Conservation (phyloP, 2,113 vertebrate species). For the Eretmochelys imbricata region DNA sequence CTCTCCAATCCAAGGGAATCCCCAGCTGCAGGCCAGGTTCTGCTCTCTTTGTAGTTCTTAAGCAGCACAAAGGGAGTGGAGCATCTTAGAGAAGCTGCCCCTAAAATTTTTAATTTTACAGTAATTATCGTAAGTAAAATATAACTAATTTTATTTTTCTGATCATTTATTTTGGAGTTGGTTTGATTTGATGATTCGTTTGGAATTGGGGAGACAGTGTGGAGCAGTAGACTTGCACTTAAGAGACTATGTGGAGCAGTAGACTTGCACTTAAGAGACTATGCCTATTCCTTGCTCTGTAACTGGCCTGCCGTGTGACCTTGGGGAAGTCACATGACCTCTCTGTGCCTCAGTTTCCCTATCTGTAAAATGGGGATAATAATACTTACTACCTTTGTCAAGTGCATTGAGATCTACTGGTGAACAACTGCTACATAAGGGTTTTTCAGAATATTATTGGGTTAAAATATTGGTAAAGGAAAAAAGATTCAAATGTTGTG, state of each 20-base stretch:
- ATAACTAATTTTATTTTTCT: fast-evolving
- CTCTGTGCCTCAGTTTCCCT: fast-evolving
- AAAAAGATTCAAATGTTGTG: neutral
- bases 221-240: fast-evolving
- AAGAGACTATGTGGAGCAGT: neutral
- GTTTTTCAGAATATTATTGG: neutral
- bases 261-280: fast-evolving
- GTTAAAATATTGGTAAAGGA: neutral
- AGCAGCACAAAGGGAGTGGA: neutral
- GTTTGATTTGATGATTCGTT: neutral
- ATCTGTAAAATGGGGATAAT: neutral
- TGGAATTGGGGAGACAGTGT: fast-evolving
- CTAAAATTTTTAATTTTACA: neutral
- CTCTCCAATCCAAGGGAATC: neutral
- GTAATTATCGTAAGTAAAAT: neutral
- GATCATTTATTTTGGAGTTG: neutral
- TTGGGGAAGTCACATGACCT: fast-evolving
- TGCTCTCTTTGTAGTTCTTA: neutral
- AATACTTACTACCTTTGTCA: neutral
- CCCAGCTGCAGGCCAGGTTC: too few relatives aligned
- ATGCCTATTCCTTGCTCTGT: neutral
- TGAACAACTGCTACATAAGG: neutral
- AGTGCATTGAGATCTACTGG: neutral
- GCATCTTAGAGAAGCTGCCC: neutral
- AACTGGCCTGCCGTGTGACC: fast-evolving